A percentile compares a stretch with the other conserved stretches of the same genome.
Evolutionary conservation across 1,140 invertebrate species (phyloP).

Genomic region (Adoxophyes honmai): DNA sequence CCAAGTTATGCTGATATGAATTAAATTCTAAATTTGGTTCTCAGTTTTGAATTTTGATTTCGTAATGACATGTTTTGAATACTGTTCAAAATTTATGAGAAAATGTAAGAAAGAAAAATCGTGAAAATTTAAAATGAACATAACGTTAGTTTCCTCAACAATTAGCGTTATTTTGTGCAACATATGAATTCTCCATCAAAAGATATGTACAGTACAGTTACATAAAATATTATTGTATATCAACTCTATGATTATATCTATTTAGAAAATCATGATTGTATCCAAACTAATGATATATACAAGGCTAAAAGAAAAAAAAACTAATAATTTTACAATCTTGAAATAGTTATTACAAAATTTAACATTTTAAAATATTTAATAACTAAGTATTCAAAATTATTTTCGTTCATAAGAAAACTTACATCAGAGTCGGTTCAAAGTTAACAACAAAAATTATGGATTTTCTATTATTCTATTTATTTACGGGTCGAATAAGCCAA

Average conservation of each 20-base stretch:
- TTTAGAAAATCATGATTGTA: not conserved
- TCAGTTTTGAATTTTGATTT: too few species aligned
- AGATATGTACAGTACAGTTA: constrained; percentile 6
- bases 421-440: not conserved
- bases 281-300: not conserved
- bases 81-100: too few species aligned
- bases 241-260: not conserved
- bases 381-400: not conserved
- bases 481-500: constrained; percentile 10
- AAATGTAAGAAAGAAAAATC: too few species aligned
- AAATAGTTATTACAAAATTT: not conserved
- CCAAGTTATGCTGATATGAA: too few species aligned
- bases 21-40: too few species aligned
- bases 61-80: too few species aligned
- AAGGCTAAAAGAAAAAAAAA: not conserved
- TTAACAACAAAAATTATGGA: constrained; percentile 2
- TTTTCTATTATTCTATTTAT: not conserved
- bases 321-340: not conserved
- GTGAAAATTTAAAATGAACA: too few species aligned
- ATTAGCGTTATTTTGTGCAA: too few species aligned
- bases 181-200: not conserved
- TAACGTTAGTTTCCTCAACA: too few species aligned
- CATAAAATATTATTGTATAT: constrained; percentile 10
- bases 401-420: not conserved
- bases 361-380: not conserved